Evolutionary conservation across 2,797 vertebrate genomes (phyloP).

Genomic region (Sebastes miniatus): DNA sequence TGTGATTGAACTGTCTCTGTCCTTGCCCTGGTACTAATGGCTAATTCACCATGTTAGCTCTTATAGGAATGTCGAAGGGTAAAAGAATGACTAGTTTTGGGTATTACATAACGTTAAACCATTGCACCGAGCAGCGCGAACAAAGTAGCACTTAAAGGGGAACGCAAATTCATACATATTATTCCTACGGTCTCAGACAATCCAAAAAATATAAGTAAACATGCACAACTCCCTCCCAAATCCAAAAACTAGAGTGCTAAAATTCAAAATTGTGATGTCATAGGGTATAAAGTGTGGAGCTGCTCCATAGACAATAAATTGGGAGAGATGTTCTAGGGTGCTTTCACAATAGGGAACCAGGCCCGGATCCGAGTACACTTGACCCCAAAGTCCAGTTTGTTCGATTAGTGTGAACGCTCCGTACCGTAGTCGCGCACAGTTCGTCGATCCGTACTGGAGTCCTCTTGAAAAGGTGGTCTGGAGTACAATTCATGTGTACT

Average conservation of each 20-base stretch:
- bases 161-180: too few relatives aligned
- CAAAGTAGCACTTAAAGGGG: conserved; percentile 45
- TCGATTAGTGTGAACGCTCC: not conserved
- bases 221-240: too few relatives aligned
- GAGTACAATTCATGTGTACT: not conserved
- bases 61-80: conserved; percentile 30
- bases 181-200: too few relatives aligned
- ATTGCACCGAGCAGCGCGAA: conserved; percentile 15
- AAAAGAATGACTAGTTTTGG: conserved; percentile 21
- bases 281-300: too few relatives aligned
- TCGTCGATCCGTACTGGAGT: not conserved
- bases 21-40: not conserved
- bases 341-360: not conserved
- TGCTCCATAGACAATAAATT: too few relatives aligned
- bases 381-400: not conserved
- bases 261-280: too few relatives aligned
- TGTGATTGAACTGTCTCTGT: not conserved
- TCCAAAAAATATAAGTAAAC: too few relatives aligned
- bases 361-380: not conserved
- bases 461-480: not conserved
- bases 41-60: conserved; percentile 11
- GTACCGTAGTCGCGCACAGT: not conserved
- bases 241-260: too few relatives aligned
- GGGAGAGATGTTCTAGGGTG: too few relatives aligned
- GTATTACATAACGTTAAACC: conserved; percentile 17